A percentile compares a stretch with the other conserved stretches of the same genome.
These are phyloP conservation scores for Elaphurus davidianus DNA, from an alignment of 2,113 vertebrate genomes.

Conservation along the genomic window DNA sequence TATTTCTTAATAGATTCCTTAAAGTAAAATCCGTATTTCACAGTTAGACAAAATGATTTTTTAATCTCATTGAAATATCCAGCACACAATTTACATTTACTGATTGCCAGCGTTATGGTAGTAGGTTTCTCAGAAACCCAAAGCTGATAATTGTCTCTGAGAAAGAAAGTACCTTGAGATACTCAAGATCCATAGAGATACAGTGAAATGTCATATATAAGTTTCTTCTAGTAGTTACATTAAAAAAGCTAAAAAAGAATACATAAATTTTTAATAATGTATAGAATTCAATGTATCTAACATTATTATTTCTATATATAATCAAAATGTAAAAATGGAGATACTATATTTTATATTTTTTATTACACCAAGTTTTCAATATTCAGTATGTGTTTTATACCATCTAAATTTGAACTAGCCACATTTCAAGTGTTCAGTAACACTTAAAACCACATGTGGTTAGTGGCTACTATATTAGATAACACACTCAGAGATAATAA, in stretches of 20 bases:
- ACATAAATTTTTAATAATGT: neutral
- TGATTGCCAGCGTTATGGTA: neutral
- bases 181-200: neutral
- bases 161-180: neutral
- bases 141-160: neutral
- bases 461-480: neutral
- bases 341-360: neutral
- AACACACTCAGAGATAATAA: neutral
- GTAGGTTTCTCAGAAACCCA: neutral
- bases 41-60: neutral
- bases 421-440: neutral
- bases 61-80: neutral
- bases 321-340: neutral
- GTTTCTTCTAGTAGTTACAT: neutral
- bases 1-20: neutral
- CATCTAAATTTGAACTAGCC: neutral
- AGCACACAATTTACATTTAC: neutral
- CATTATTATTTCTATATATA: neutral
- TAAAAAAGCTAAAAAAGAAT: neutral
- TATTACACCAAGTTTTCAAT: neutral
- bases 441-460: neutral
- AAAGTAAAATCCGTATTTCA: neutral
- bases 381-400: neutral
- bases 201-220: neutral
- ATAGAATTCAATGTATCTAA: neutral